Base-by-base conservation (phyloP, 2,113 vertebrate genomes). In the Microcebus jonahi region DNA sequence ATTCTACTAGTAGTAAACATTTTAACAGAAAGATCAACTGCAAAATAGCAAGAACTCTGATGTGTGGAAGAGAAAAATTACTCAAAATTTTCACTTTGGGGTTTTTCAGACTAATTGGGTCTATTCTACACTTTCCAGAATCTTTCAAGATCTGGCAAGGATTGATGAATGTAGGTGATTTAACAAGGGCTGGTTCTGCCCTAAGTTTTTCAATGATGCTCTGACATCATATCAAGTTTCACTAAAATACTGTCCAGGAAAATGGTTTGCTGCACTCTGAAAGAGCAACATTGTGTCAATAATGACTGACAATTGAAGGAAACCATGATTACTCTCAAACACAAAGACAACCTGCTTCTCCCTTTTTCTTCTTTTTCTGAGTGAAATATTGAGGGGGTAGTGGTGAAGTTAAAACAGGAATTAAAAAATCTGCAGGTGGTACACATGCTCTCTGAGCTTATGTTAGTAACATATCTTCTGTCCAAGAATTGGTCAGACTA, bases 181-280 rank as follows among this genome's bases (percentile, higher is more conserved):
- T 96, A 67, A 82, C 1, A 48, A 25, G 27, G 5, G 13, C 57
- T 31, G 23, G 53, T 45, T 94, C n/a, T 53, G 53, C 57, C 53
- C 36, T 91, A 87, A 81, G 13, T 95, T 96, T 96, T 96, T 95
- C 75, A 95, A 3, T 89, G 82, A 87, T 90, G 23, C 59, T 91
- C 17, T 88, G 79, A 86, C 45, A 90, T 92, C 0, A 34, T 57
- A 96, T 45, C 80, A 97, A 97, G 81, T 93, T 97, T 95, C 91
- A 50, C 63, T 87, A 91, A 95, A 96, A 93, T 94, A 81, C 55
- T 77, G 21, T 94, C 70, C 83, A 93, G 67, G 50, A 92, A 92
- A 95, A 88, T 77, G 75, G 48, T 59, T 90, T 93, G 6, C n/a
- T 79, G 5, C 36, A 48, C 70, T 90, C 68, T 91, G 70, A 88